phyloP scores from a whole-genome alignment of 2,113 vertebrate genomes.

The Barbus barbus region DNA sequence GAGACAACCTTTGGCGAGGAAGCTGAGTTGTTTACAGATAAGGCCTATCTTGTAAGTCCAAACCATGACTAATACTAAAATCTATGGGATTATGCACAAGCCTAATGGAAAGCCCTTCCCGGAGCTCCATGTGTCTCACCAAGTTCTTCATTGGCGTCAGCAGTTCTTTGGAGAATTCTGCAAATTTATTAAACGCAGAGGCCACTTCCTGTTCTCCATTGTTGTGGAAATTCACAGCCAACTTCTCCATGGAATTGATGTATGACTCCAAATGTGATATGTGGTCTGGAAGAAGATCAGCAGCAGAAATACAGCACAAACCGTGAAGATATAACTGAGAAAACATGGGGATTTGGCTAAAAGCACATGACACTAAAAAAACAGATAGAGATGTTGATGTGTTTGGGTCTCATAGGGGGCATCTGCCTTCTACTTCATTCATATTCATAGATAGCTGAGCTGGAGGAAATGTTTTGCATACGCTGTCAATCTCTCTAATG shows the following conservation, averaged over 20 bases:
- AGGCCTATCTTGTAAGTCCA: conserved; percentile 18
- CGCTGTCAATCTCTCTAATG: neutral
- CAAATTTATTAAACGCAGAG: conserved; percentile 68
- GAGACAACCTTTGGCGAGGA: neutral
- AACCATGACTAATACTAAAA: conserved; percentile 25
- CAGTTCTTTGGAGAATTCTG: conserved; percentile 71
- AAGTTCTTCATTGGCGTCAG: conserved; percentile 71
- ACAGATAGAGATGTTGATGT: neutral
- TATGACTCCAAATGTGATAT: conserved; percentile 69
- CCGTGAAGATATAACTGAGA: neutral
- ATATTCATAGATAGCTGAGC: conserved; percentile 1
- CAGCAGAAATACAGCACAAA: conserved; percentile 13
- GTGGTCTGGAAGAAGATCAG: conserved; percentile 61
- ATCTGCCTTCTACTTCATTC: conserved; percentile 12
- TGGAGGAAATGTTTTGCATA: conserved; percentile 3
- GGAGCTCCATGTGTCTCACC: conserved; percentile 57
- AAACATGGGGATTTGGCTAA: neutral
- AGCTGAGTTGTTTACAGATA: conserved; percentile 18
- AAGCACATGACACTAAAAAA: neutral
- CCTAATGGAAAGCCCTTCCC: neutral
- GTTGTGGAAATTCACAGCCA: conserved; percentile 68
- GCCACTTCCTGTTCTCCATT: conserved; percentile 70
- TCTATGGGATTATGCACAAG: conserved; percentile 14
- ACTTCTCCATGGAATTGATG: conserved; percentile 70
- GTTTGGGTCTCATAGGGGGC: neutral